Percentiles rank a stretch among this genome's conserved stretches.
phyloP scores from a whole-genome alignment of 2,888 invertebrate genomes.

The Heliconius charithonia region DNA sequence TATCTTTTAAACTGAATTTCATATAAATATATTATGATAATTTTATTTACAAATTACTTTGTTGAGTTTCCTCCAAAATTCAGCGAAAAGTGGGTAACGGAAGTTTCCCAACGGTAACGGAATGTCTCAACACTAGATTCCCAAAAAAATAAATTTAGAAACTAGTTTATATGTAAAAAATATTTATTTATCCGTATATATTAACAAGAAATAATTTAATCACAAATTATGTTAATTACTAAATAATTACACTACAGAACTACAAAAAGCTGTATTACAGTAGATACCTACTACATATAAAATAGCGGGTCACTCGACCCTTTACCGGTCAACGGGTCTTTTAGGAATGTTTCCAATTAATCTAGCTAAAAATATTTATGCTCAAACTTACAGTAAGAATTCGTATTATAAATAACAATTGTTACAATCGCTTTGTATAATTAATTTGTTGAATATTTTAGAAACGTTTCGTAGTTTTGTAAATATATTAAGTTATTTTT shows the following conservation, averaged over 20 bases:
- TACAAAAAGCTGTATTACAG: constrained; percentile 55
- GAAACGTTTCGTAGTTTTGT: not conserved
- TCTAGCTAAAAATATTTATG: constrained; percentile 60
- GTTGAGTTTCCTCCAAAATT: no score
- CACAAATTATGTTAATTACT: constrained; percentile 46
- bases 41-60: no score
- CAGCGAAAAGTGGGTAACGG: no score
- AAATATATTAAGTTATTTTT: constrained; percentile 8
- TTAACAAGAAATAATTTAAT: not conserved
- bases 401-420: constrained; percentile 40
- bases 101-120: no score
- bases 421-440: constrained; percentile 29
- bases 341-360: constrained; percentile 68
- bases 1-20: no score
- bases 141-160: not conserved
- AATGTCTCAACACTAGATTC: no score
- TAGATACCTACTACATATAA: constrained; percentile 52
- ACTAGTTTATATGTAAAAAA: no score
- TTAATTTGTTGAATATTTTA: constrained; percentile 22
- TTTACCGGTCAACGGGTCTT: constrained; percentile 53
- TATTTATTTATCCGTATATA: not conserved
- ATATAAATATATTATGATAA: no score
- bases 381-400: constrained; percentile 55
- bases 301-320: constrained; percentile 60
- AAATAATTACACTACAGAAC: constrained; percentile 48